Conservation (phyloP, 2,888 invertebrate species). For the Tinea trinotella region DNA sequence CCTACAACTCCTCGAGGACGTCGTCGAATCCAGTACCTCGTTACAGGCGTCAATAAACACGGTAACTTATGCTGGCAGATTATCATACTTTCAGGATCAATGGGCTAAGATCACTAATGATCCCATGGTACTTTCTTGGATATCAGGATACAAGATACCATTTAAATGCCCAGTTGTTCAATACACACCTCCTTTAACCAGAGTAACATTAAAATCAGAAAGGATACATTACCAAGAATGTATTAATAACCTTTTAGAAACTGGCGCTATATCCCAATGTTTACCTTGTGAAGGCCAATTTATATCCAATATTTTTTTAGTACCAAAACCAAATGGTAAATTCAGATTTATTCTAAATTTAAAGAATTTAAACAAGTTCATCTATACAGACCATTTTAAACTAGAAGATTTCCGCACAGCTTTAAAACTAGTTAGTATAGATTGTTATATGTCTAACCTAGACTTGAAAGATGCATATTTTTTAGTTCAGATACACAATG, state of each 20-base stretch:
- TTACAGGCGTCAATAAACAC: conserved; percentile 13
- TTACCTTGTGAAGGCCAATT: conserved; percentile 18
- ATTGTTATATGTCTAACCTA: conserved; percentile 15
- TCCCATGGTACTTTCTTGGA: conserved; percentile 21
- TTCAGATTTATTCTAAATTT: conserved; percentile 21
- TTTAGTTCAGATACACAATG: conserved; percentile 9
- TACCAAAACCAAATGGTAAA: conserved; percentile 19
- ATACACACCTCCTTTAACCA: neutral
- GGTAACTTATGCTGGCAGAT: conserved; percentile 22
- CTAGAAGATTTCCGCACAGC: conserved; percentile 19
- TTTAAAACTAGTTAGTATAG: conserved; percentile 16
- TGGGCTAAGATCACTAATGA: conserved; percentile 24
- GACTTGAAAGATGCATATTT: conserved; percentile 20
- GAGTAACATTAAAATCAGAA: conserved; percentile 6
- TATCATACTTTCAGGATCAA: conserved; percentile 20
- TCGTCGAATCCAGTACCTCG: neutral
- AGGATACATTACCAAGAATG: conserved; percentile 16
- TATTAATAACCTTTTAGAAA: conserved; percentile 15
- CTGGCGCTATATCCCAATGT: conserved; percentile 15
- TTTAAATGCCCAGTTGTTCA: conserved; percentile 10
- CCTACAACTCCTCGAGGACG: conserved; percentile 16
- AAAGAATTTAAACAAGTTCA: conserved; percentile 19
- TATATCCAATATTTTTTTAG: conserved; percentile 19
- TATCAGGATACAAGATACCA: conserved; percentile 19
- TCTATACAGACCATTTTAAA: conserved; percentile 19